phyloP scores from a whole-genome alignment of 1,140 invertebrate species.

The Nephila pilipes region DNA sequence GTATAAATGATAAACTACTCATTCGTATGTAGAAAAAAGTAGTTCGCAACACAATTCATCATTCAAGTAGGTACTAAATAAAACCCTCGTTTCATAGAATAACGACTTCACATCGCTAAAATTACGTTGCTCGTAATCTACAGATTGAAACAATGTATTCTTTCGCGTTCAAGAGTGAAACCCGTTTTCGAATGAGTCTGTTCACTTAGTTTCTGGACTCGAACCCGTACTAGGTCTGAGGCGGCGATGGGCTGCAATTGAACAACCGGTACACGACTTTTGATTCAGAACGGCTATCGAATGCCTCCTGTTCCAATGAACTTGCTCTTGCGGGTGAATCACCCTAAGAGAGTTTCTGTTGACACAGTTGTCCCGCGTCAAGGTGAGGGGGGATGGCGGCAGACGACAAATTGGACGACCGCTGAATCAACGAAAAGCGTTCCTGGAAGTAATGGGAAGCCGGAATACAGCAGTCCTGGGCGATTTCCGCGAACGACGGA shows the following conservation, averaged over 20 bases:
- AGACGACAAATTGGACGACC: constrained; percentile 20
- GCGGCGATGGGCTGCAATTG: background rate
- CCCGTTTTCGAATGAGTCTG: too few species aligned
- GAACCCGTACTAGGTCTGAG: background rate
- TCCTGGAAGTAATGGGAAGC: constrained; percentile 24
- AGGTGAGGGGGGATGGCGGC: constrained; percentile 16
- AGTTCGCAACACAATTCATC: too few species aligned
- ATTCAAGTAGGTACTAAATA: too few species aligned
- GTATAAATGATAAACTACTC: too few species aligned
- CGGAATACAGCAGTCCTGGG: constrained; percentile 8
- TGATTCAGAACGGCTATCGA: background rate
- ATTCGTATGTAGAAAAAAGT: too few species aligned
- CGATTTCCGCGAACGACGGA: constrained; percentile 4
- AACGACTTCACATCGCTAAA: too few species aligned
- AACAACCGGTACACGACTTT: background rate
- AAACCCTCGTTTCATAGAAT: too few species aligned
- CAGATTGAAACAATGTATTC: too few species aligned
- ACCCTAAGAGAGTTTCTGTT: constrained; percentile 12
- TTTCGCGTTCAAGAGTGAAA: too few species aligned
- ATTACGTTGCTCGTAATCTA: too few species aligned
- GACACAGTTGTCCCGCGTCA: constrained; percentile 25
- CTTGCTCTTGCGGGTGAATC: constrained; percentile 40
- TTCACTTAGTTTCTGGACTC: too few species aligned
- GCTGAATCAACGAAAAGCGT: constrained; percentile 33
- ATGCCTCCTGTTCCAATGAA: constrained; percentile 33